Evolutionary conservation across 2,888 invertebrate species (phyloP), one percentile per base, ranked within the genome.

Genomic region (Orchesellides sinensis): DNA sequence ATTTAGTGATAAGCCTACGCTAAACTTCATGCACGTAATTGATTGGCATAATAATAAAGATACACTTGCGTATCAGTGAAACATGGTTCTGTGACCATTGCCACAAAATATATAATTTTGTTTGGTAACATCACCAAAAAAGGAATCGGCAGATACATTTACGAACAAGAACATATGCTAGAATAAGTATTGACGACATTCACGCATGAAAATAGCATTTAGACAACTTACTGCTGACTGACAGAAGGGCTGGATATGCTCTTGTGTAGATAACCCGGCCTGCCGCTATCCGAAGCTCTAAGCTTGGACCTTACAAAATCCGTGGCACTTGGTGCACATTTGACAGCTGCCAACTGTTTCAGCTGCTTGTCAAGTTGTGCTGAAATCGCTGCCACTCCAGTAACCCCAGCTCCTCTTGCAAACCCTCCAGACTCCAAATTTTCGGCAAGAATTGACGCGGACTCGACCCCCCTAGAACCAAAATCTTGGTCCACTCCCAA

Each of bases 241-340:
- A 88, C 87, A 27, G 88, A 87, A 8, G 88, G 88, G 78, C 84
- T 88, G 19, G 88, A 88, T 25, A 87, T 78, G 8, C 87, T 88
- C 65, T 88, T 88, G 35, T 88, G 88, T 56, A 88, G 85, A 69
- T 83, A 83, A 27, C 86, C 85, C 47, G 86, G 77, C n/a, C 78
- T 65, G 66, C 87, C 88, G 59, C 83, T 86, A 40, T 87, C 84
- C 32, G 86, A 79, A 19, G 88, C 83, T 45, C 84, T 61, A 49
- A 82, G 82, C 78, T 81, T 82, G 1, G 82, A 82, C 14, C 86
- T 56, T 40, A 83, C 68, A 77, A 84, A 84, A n/a, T 84, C 86
- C 14, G 83, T 79, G 12, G 84, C 73, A 52, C 52, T 81, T 56
- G 74, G 49, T 6, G 79, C 21, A 72, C 72, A 74, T 56, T 80